Conservation (phyloP, 2,888 invertebrate species). For the Kryphioiulus occultus region DNA sequence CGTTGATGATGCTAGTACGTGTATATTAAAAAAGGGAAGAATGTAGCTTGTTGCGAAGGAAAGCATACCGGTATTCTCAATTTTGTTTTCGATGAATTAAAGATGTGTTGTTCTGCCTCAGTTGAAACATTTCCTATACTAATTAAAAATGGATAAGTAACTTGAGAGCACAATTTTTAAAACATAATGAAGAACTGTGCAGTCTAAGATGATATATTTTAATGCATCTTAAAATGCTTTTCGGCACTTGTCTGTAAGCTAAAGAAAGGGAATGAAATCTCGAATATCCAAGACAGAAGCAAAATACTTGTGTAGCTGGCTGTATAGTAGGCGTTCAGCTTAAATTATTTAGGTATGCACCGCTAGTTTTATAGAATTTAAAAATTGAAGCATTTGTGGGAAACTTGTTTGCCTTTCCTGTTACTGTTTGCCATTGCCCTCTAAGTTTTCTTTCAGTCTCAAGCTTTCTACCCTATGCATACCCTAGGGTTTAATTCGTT, state of each 20-base stretch:
- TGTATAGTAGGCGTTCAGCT: not conserved
- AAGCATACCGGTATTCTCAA: too few relatives aligned
- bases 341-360: not conserved
- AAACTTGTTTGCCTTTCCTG: not conserved
- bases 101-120: too few relatives aligned
- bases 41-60: too few relatives aligned
- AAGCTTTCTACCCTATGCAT: not conserved
- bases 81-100: too few relatives aligned
- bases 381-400: not conserved
- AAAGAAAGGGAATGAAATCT: not conserved
- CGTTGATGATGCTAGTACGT: too few relatives aligned
- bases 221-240: too few relatives aligned
- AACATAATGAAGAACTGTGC: too few relatives aligned
- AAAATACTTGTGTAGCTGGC: not conserved
- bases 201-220: too few relatives aligned
- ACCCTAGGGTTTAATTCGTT: constrained; percentile 5
- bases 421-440: not conserved
- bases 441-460: not conserved
- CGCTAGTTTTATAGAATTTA: not conserved
- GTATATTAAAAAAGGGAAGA: not conserved
- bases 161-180: too few relatives aligned
- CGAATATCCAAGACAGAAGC: not conserved
- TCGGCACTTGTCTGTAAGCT: too few relatives aligned
- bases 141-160: too few relatives aligned
- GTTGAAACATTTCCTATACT: too few relatives aligned